A percentile compares a stretch with the other conserved stretches of the same genome.
Evolutionary conservation across 2,888 invertebrate species (phyloP).

Genomic region (Ectemnius cavifrons): DNA sequence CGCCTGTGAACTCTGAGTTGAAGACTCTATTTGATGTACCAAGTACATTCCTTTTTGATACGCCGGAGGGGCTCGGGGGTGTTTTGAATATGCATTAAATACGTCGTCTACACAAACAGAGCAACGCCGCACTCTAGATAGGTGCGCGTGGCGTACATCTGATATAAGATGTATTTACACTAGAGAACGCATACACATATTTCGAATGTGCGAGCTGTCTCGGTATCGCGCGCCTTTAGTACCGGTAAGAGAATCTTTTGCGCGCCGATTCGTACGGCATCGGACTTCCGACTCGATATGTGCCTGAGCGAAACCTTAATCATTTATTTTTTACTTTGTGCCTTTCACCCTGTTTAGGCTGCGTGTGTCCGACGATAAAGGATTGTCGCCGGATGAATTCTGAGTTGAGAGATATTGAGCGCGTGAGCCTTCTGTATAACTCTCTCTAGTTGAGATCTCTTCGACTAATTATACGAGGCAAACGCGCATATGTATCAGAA

Average conservation of each 20-base stretch:
- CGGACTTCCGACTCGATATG: constrained; percentile 56
- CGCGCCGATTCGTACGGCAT: not conserved
- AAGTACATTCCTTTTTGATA: constrained; percentile 67
- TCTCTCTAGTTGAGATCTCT: constrained; percentile 18
- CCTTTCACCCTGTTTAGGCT: constrained; percentile 67
- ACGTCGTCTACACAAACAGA: constrained; percentile 37
- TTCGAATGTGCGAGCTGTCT: not conserved
- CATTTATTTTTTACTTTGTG: constrained; percentile 71
- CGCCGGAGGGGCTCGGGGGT: constrained; percentile 58
- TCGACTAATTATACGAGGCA: constrained; percentile 1
- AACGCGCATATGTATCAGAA: not conserved
- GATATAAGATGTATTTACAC: not conserved
- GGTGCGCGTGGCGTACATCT: not conserved
- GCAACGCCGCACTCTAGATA: not conserved
- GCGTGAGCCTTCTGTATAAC: constrained; percentile 31
- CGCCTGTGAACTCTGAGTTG: constrained; percentile 50
- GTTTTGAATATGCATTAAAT: constrained; percentile 49
- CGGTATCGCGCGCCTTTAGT: no score
- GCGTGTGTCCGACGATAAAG: constrained; percentile 46
- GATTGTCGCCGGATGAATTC: constrained; percentile 45
- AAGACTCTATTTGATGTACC: constrained; percentile 59
- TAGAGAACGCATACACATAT: not conserved
- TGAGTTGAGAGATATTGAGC: constrained; percentile 38
- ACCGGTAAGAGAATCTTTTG: not conserved
- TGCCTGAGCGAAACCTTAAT: constrained; percentile 64